phyloP scores from a whole-genome alignment of 2,888 invertebrate species.

The Harpalus rubripes region DNA sequence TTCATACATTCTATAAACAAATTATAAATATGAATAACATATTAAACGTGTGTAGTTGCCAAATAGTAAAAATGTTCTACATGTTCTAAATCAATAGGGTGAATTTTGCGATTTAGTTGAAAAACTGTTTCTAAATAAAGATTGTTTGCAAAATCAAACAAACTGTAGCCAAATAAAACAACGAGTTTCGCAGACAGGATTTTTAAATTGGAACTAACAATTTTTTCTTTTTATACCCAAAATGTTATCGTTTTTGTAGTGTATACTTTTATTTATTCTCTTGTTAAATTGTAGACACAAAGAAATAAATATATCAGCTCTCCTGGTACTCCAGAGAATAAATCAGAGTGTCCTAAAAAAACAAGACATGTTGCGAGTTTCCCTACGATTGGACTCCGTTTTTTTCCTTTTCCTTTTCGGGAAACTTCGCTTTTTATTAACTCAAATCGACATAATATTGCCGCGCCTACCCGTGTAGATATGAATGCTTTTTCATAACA shows the following conservation, averaged over 20 bases:
- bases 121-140: conserved; percentile 5
- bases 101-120: background rate
- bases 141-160: conserved; percentile 15
- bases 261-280: conserved; percentile 51
- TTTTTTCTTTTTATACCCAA: conserved; percentile 9
- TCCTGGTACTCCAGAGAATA: conserved; percentile 41
- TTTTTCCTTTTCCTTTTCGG: conserved; percentile 19
- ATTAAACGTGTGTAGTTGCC: background rate
- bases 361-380: conserved; percentile 39
- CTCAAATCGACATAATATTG: conserved; percentile 30
- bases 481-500: conserved; percentile 16
- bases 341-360: conserved; percentile 44
- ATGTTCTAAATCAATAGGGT: background rate
- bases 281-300: conserved; percentile 56
- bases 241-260: conserved; percentile 46
- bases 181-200: conserved; percentile 13
- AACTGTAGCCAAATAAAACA: conserved; percentile 10
- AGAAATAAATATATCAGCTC: conserved; percentile 56
- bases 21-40: background rate
- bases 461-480: background rate
- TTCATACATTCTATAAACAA: background rate
- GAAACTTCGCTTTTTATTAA: conserved; percentile 26
- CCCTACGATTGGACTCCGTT: conserved; percentile 29
- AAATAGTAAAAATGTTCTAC: background rate
- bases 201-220: conserved; percentile 26